phyloP scores from a whole-genome alignment of 2,797 vertebrate genomes.

The Tangara arthus region DNA sequence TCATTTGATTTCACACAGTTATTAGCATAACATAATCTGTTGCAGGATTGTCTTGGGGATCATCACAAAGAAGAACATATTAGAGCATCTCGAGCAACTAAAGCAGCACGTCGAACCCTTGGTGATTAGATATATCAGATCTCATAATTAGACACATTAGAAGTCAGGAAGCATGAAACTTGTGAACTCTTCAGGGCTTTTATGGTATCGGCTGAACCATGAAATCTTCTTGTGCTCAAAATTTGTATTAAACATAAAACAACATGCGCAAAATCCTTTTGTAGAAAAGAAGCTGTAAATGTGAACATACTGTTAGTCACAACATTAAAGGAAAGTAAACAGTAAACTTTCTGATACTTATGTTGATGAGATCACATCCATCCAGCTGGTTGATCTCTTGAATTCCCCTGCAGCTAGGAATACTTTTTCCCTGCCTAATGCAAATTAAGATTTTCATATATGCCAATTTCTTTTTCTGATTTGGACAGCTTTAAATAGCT shows the following conservation, averaged over 20 bases:
- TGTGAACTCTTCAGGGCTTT: slow-evolving; percentile 81
- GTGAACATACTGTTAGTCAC: slow-evolving; percentile 26
- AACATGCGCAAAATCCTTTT: slow-evolving; percentile 26
- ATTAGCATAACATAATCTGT: slow-evolving; percentile 96
- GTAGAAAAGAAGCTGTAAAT: slow-evolving; percentile 45
- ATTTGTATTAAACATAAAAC: slow-evolving; percentile 22
- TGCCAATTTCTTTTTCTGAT: not conserved
- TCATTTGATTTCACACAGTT: slow-evolving; percentile 84
- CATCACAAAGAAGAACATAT: slow-evolving; percentile 99
- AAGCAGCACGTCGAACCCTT: slow-evolving; percentile 94
- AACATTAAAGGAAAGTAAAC: slow-evolving; percentile 48
- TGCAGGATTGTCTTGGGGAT: slow-evolving; percentile 99
- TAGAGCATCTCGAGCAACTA: slow-evolving; percentile 99
- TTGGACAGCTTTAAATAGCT: slow-evolving; percentile 45
- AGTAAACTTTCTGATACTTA: not conserved
- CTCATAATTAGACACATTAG: slow-evolving; percentile 84
- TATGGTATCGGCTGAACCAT: slow-evolving; percentile 46
- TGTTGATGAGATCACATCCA: not conserved
- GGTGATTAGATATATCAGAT: slow-evolving; percentile 94
- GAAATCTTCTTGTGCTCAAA: slow-evolving; percentile 42
- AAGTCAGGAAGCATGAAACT: slow-evolving; percentile 90
- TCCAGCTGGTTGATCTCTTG: not conserved
- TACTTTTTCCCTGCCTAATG: not conserved
- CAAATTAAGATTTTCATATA: not conserved
- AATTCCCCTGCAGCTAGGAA: not conserved